A percentile compares a stretch with the other conserved stretches of the same genome.
Evolutionary conservation across 2,113 vertebrate genomes (phyloP).

Genomic region (Chionis minor): DNA sequence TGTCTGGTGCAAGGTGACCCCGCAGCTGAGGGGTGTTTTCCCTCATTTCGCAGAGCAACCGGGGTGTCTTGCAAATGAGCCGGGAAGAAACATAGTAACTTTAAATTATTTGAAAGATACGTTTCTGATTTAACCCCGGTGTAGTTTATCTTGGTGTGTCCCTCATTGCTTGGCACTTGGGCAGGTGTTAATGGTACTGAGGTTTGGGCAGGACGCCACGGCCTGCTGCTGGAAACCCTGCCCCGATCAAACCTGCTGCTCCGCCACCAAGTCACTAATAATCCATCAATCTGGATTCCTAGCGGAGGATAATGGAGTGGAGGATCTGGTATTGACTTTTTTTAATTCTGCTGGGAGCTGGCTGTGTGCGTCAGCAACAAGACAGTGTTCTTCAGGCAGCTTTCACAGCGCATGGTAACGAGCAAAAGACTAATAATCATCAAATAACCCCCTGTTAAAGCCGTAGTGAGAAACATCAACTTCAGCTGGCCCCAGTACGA

Average conservation of each 20-base stretch:
- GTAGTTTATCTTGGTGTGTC: neutral
- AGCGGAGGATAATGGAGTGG: neutral
- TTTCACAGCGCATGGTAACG: slow-evolving; percentile 72
- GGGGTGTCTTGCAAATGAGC: neutral
- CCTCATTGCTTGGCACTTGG: neutral
- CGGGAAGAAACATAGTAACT: neutral
- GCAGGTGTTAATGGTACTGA: fast-evolving
- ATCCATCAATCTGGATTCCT: neutral
- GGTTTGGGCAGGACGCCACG: fast-evolving
- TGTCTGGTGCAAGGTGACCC: neutral
- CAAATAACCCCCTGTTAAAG: slow-evolving; percentile 72
- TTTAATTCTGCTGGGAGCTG: slow-evolving; percentile 25
- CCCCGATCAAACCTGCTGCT: neutral
- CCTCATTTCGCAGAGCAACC: neutral
- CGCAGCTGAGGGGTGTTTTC: neutral
- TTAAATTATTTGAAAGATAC: neutral
- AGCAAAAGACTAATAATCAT: slow-evolving; percentile 72
- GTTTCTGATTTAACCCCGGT: neutral
- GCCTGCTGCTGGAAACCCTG: neutral
- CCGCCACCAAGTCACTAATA: neutral
- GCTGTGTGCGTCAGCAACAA: slow-evolving; percentile 43
- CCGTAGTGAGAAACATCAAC: slow-evolving; percentile 59
- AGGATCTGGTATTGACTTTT: neutral
- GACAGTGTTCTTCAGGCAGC: slow-evolving; percentile 50
- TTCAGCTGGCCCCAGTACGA: neutral